phyloP scores from a whole-genome alignment of 2,113 vertebrate species.

The Bothrops jararaca region DNA sequence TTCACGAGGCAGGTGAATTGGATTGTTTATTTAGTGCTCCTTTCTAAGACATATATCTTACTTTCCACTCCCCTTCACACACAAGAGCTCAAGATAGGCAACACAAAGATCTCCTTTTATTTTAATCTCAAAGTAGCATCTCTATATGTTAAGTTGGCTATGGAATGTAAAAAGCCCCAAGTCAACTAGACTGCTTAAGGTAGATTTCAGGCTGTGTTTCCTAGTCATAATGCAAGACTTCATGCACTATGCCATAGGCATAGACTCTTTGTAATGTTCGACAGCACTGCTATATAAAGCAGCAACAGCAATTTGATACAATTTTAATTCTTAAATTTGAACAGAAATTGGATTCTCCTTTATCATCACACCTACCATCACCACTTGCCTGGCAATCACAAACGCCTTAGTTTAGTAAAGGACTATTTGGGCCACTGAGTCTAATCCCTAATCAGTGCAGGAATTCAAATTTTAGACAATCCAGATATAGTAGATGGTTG shows the following conservation, averaged over 20 bases:
- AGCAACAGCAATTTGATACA: not conserved
- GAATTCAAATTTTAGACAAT: not conserved
- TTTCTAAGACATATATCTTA: not conserved
- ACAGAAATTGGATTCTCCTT: not conserved
- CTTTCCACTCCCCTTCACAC: not conserved
- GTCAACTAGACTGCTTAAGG: not conserved
- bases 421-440: not conserved
- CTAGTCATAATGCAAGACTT: not conserved
- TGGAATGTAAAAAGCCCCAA: not conserved
- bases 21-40: not conserved
- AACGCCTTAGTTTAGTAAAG: not conserved
- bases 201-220: not conserved
- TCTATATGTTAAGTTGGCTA: not conserved
- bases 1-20: constrained; percentile 30
- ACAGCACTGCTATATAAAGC: not conserved
- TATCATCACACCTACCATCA: too few relatives aligned
- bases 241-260: not conserved
- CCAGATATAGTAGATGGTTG: not conserved
- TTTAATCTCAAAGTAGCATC: not conserved
- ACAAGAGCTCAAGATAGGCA: not conserved
- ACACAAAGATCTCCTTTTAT: not conserved
- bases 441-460: not conserved
- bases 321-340: not conserved
- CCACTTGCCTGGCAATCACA: not conserved
- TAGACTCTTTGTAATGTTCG: not conserved